Base-by-base conservation (phyloP, 2,113 vertebrate genomes). In the Pseudorectes ferrugineus region DNA sequence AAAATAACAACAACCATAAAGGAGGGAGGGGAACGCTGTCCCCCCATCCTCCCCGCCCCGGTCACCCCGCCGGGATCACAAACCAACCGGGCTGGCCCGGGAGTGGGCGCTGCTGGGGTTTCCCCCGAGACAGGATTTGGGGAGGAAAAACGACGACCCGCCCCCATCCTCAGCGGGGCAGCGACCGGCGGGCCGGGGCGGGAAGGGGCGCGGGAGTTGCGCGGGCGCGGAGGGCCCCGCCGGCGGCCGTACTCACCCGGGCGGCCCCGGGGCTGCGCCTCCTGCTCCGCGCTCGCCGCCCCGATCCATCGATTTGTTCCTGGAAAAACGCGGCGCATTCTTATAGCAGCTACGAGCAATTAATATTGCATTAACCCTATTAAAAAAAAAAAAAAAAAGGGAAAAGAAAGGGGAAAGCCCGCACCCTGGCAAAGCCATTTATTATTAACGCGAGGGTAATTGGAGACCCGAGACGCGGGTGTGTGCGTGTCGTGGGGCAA, bases 361-460 rank as follows among this genome's bases (percentile, higher is more conserved):
- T 98, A 99, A 99, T 99, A 99, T 99, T 99, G 97, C 98, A 99
- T 98, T 98, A 98, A 98, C 97, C 97, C 89, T 96, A 95, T 96
- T 97, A 5, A 45, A 24, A 38, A 68, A 33, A 63, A n/a, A 51
- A 66, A 28, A 4, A 88, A 83, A 93, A 90, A 92, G 95, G 0
- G 14, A 26, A 45, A 7, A 13, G 5, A 25, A 28, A 18, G 42
- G 55, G 49, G 46, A 2, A 48, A 96, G 96, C 54, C 89, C 95
- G 84, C 95, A 76, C 95, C 96, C 97, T 85, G 84, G 95, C 96
- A 94, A 95, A 96, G 88, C 77, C 91, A 98, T 98, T 89, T 97
- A 97, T 98, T 98, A 98, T 98, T 98, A 93, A 98, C 82, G 62
- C 94, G 82, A 89, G 95, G 94, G 97, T 97, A 97, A 98, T 92